Conservation (phyloP, 2,888 invertebrate genomes). For the Suillia variegata region DNA sequence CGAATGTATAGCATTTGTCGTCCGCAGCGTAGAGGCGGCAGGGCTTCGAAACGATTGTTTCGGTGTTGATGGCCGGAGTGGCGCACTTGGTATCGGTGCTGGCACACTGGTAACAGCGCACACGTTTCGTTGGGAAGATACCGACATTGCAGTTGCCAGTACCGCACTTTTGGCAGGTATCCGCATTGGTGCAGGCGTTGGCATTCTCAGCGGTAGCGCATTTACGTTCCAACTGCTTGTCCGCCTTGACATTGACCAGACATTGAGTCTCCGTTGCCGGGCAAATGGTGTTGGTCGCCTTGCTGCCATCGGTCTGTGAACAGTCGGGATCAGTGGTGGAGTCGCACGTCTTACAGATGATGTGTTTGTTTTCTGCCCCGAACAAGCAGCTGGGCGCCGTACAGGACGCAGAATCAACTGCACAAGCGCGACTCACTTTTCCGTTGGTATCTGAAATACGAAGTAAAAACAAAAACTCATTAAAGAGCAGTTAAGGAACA, state of each 20-base stretch:
- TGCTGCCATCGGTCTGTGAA: slow-evolving; percentile 25
- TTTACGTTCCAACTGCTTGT: slow-evolving; percentile 32
- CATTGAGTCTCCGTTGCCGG: slow-evolving; percentile 31
- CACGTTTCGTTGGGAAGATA: slow-evolving; percentile 34
- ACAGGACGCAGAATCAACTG: neutral
- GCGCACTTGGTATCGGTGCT: slow-evolving; percentile 26
- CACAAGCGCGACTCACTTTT: slow-evolving; percentile 38
- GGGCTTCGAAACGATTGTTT: slow-evolving; percentile 8
- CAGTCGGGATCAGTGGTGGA: slow-evolving; percentile 32
- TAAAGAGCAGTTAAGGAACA: too few species aligned
- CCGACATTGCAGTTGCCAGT: slow-evolving; percentile 35
- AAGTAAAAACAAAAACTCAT: neutral
- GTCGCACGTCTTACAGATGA: slow-evolving; percentile 41
- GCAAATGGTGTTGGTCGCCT: slow-evolving; percentile 33
- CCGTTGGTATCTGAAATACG: slow-evolving; percentile 12
- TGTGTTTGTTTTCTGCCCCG: slow-evolving; percentile 13
- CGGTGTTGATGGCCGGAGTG: slow-evolving; percentile 10
- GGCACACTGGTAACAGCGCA: slow-evolving; percentile 39
- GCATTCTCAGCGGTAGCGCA: slow-evolving; percentile 28
- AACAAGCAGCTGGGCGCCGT: slow-evolving; percentile 1
- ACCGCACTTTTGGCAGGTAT: slow-evolving; percentile 28
- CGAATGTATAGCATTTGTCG: slow-evolving; percentile 39
- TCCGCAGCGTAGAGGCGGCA: slow-evolving; percentile 33
- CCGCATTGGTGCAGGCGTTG: slow-evolving; percentile 9
- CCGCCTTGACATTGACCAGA: slow-evolving; percentile 28